Base-by-base conservation (phyloP, 2,888 invertebrate genomes). In the Oegoconia quadripuncta region DNA sequence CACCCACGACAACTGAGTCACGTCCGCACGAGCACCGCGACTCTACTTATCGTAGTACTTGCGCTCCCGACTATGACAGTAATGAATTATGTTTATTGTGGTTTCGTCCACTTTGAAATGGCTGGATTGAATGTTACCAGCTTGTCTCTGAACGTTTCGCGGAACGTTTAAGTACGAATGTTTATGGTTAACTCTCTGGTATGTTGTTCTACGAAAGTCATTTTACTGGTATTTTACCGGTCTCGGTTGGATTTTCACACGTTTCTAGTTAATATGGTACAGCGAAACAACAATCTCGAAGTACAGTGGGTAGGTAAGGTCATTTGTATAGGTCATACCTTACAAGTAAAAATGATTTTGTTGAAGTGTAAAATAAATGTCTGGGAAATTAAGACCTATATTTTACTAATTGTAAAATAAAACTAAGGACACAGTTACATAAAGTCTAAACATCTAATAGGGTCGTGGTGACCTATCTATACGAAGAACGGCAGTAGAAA, bases 1-100 rank as follows among this genome's bases (percentile, higher is more conserved):
- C 71, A 68, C 73, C 73, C 65, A 76, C 77, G 51, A 54, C 53
- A 35, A 59, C 48, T 78, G 78, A 79, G 66, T 81, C 79, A 80
- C 59, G 58, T 50, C 46, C 41, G 41, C 60, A 55, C 29, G 15
- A 41, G 39, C 39, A 31, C 9, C 32, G 12, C 12, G 18, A 18
- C 14, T 16, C 15, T 33, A 33, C 29, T 20, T 27, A 31, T 17
- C 28, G 17, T 39, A 28, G 32, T 14, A 3, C 15, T 11, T 37
- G 31, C 17, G 13, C 17, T 34, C 34, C 25, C 13, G 14, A 27
- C 28, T 13, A 28, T 35, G 57, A 63, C 59, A 65, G 66, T 67
- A 63, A 64, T 48, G 55, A 56, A 41, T 13, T 8, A 20, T 36
- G 32, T 31, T 40, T 36, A 41, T 37, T 14, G 32, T 17, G 5